phyloP scores from a whole-genome alignment of 2,888 invertebrate genomes.

The Anticlea derivata region DNA sequence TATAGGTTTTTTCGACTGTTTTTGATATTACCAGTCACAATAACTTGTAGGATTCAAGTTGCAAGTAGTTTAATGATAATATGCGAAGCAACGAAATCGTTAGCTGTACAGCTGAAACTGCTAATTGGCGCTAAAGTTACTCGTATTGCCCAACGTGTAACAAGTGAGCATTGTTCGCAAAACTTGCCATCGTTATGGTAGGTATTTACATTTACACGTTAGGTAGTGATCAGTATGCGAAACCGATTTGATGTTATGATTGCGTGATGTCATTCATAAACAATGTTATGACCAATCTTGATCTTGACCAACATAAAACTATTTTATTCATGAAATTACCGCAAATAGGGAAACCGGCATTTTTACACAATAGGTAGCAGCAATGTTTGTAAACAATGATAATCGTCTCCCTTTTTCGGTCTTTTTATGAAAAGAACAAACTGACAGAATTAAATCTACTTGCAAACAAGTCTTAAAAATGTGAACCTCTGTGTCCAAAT shows the following conservation, averaged over 20 bases:
- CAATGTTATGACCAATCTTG: conserved; percentile 15
- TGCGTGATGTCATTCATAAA: conserved; percentile 24
- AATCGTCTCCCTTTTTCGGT: conserved; percentile 6
- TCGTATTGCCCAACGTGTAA: conserved; percentile 27
- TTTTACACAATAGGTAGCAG: conserved; percentile 1
- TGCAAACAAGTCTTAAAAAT: too few relatives aligned
- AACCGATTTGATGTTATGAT: conserved; percentile 20
- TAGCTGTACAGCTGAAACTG: conserved; percentile 20
- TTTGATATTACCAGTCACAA: conserved; percentile 18
- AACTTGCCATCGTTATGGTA: conserved; percentile 24
- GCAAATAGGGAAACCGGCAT: neutral
- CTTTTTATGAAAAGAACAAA: too few relatives aligned
- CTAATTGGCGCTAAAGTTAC: conserved; percentile 33
- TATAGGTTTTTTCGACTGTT: conserved; percentile 37
- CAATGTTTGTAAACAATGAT: conserved; percentile 30
- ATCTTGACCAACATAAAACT: conserved; percentile 19
- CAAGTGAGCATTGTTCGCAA: conserved; percentile 34
- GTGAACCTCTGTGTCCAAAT: too few relatives aligned
- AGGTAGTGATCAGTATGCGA: conserved; percentile 24
- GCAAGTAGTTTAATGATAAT: conserved; percentile 37
- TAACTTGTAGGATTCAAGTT: neutral
- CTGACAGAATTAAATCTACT: too few relatives aligned
- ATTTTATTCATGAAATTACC: neutral
- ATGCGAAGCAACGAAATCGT: conserved; percentile 29
- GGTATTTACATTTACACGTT: conserved; percentile 11